phyloP scores from a whole-genome alignment of 2,113 vertebrate genomes.

The Lanius collurio region DNA sequence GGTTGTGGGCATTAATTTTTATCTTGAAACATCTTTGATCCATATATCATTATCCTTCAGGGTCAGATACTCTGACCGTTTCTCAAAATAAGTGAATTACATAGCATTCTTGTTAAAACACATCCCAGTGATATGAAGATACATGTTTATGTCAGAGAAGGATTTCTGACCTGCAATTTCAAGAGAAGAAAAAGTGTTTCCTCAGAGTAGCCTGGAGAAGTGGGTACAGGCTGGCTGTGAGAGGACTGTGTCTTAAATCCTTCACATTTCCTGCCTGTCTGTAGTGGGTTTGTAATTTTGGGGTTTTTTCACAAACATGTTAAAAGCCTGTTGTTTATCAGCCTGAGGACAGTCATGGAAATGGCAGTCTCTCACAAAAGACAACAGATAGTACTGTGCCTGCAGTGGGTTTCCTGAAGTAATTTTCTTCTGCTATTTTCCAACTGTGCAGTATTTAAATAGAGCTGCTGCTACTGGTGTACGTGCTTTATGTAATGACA shows the following conservation, averaged over 20 bases:
- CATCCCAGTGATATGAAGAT: neutral
- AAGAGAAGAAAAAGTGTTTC: neutral
- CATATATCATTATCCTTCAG: neutral
- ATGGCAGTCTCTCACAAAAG: neutral
- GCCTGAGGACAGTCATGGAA: neutral
- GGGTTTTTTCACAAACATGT: rapidly evolving
- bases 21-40: neutral
- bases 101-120: neutral
- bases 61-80: neutral
- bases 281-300: neutral
- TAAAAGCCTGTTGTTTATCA: neutral
- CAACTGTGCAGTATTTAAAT: neutral
- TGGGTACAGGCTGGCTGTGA: neutral
- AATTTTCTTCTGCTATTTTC: neutral
- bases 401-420: neutral
- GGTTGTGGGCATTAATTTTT: neutral
- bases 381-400: neutral
- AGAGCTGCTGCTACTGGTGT: neutral
- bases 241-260: neutral
- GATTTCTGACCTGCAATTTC: neutral
- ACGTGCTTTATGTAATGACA: neutral
- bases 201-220: neutral
- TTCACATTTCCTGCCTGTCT: neutral
- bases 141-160: neutral
- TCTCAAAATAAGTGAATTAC: neutral